Evolutionary conservation across 2,113 vertebrate genomes (phyloP), one percentile per base, ranked within the genome.

Genomic region (Scopus umbretta): DNA sequence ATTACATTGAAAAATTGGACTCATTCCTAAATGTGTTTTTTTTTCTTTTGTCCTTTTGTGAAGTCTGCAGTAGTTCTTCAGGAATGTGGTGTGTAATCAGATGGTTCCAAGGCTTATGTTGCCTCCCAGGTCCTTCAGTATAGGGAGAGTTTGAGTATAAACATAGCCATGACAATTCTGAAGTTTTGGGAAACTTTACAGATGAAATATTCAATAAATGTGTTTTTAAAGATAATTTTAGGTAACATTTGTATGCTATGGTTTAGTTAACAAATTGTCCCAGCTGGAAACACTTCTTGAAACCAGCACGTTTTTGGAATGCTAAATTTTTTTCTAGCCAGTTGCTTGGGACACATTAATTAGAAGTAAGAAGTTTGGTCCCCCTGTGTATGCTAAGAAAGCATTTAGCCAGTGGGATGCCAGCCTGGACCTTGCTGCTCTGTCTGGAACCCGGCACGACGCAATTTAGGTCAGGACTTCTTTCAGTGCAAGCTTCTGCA

Each of bases 381-480:
- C 27, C 29, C 66, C 19, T 66, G 13, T 66, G 56, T 26, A 9
- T 53, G 80, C 78, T 82, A 42, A 62, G 2, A 8, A 94, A 72
- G 49, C 36, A 23, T 88, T 91, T 56, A 79, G 47, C 38, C 13
- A 20, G 67, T 85, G 56, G 53, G 5, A 76, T 70, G 76, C 21
- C 59, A 80, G 71, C 58, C 58, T 59, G 50, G 83, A 59, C 74
- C 79, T 73, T 78, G 32, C 42, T 3, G 6, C 43, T 73, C 83
- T 59, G 49, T 53, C 82, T 0, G 4, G 59, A 96, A 62, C 42
- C 74, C 93, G 72, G 73, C n/a, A 53, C 52, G 72, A 84, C 2
- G 12, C 5, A 6, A 92, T 97, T 94, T 91, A 95, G 94, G 93
- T 91, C 93, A 95, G 45, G 66, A 17, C n/a, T 92, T 56, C 59